A percentile compares a stretch with the other conserved stretches of the same genome.
Conservation (phyloP, 2,113 vertebrate species). For the Alethe diademata region DNA sequence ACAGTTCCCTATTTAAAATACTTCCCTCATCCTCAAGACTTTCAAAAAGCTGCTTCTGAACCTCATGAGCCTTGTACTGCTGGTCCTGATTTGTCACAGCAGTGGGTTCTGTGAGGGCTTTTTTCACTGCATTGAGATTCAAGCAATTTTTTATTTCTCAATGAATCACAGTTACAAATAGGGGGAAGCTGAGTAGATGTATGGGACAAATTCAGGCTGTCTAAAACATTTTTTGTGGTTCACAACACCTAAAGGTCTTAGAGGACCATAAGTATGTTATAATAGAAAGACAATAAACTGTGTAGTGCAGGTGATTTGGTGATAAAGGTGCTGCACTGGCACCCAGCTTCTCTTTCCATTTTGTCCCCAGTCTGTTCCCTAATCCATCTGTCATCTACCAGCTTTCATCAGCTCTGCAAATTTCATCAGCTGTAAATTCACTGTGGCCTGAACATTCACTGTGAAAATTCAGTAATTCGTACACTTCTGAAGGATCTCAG, state of each 20-base stretch:
- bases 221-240: background rate
- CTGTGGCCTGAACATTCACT: background rate
- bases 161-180: accelerated
- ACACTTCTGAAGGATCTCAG: background rate
- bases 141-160: background rate
- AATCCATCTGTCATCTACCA: background rate
- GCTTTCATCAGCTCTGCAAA: background rate
- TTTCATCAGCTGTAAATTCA: background rate
- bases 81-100: background rate
- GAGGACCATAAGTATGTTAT: background rate
- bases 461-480: background rate
- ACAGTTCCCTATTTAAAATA: background rate
- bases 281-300: background rate
- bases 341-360: background rate
- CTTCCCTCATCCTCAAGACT: background rate
- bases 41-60: background rate
- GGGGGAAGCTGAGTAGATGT: background rate
- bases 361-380: accelerated
- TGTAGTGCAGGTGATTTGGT: accelerated
- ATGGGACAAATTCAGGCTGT: background rate
- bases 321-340: background rate
- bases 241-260: background rate
- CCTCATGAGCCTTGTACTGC: background rate
- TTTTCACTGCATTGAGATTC: background rate
- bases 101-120: background rate